Percentiles rank a stretch among this genome's conserved stretches.
These are phyloP conservation scores for Lytechinus pictus DNA, from an alignment of 35 echinoderm and acorn worm genomes.

Conservation along the genomic window DNA sequence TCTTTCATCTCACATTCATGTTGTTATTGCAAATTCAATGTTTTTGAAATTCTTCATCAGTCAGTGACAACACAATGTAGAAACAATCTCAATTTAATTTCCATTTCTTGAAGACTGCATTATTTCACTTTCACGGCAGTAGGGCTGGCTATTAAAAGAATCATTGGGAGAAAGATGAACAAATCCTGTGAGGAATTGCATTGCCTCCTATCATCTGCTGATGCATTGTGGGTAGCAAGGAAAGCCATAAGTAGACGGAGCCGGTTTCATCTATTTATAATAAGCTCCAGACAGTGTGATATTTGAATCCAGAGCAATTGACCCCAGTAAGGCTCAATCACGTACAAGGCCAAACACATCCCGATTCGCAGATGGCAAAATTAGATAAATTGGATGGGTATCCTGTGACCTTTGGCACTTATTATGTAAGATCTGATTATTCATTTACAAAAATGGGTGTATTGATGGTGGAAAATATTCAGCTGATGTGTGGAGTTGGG, in stretches of 20 bases:
- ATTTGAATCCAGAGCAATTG: not conserved
- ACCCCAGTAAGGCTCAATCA: not conserved
- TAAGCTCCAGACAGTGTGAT: conserved; percentile 31
- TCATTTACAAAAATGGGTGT: not conserved
- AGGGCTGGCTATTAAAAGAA: not conserved
- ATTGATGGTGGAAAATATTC: not conserved
- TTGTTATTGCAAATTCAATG: not conserved
- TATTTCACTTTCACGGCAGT: not conserved
- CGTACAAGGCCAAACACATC: conserved; percentile 4
- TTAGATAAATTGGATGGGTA: not conserved
- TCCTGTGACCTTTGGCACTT: not conserved
- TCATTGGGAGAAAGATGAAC: not conserved
- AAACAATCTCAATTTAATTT: not conserved
- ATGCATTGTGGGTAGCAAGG: not conserved
- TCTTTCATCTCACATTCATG: not conserved
- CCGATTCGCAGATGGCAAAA: not conserved
- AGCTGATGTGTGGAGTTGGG: too few relatives aligned
- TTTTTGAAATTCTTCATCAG: not conserved
- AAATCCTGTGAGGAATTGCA: not conserved
- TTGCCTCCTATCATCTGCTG: not conserved
- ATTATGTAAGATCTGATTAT: not conserved
- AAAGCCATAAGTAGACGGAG: conserved; percentile 9
- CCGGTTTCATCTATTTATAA: conserved; percentile 40
- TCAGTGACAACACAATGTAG: not conserved
- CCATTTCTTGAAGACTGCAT: not conserved